phyloP scores from a whole-genome alignment of 1,140 invertebrate genomes.

The Lasioglossum albipes region DNA sequence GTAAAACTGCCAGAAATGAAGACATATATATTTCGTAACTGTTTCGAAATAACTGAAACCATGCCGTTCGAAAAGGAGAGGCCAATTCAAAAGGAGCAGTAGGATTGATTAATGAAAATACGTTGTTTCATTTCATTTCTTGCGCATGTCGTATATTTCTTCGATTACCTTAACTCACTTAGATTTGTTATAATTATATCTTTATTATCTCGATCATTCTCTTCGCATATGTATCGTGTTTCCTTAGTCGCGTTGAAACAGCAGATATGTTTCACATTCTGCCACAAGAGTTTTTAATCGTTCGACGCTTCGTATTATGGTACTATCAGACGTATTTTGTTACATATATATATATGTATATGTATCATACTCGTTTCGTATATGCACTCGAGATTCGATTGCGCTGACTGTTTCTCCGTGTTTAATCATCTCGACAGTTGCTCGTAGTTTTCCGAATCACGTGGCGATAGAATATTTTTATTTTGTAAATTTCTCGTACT shows the following conservation, averaged over 20 bases:
- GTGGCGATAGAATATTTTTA: slow-evolving; percentile 4
- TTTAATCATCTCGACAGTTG: slow-evolving; percentile 57
- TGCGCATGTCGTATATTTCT: slow-evolving; percentile 76
- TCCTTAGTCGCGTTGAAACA: slow-evolving; percentile 51
- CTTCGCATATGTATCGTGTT: slow-evolving; percentile 60
- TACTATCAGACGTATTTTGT: slow-evolving; percentile 52
- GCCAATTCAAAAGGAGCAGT: neutral
- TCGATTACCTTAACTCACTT: slow-evolving; percentile 77
- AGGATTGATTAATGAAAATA: slow-evolving; percentile 38
- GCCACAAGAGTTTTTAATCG: slow-evolving; percentile 49
- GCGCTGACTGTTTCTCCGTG: slow-evolving; percentile 26
- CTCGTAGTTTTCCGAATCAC: slow-evolving; percentile 50
- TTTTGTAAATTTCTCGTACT: neutral
- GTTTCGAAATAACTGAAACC: too few relatives aligned
- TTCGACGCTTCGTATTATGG: slow-evolving; percentile 50
- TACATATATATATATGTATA: slow-evolving; percentile 4
- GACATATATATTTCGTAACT: neutral
- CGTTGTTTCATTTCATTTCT: slow-evolving; percentile 35
- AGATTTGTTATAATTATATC: slow-evolving; percentile 78
- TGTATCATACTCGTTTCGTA: slow-evolving; percentile 43
- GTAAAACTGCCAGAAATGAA: neutral
- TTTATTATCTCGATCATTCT: slow-evolving; percentile 72
- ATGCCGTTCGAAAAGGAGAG: neutral
- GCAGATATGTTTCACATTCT: slow-evolving; percentile 58
- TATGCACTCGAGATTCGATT: slow-evolving; percentile 43